Base-by-base conservation (phyloP, 2,888 invertebrate species). In the Litoditis marina region DNA sequence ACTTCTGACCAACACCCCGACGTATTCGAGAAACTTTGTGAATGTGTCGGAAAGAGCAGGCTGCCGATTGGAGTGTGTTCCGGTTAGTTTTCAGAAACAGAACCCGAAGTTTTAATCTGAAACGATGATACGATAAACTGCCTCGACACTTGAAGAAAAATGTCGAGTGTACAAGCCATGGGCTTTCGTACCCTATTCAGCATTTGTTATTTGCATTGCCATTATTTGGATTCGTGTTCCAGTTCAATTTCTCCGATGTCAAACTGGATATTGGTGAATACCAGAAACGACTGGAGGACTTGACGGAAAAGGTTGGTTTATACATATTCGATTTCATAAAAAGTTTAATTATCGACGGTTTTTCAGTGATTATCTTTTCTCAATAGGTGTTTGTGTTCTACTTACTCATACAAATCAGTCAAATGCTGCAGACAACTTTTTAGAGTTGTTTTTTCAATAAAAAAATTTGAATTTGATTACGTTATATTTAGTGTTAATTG, bases 1-100 rank as follows among this genome's bases (percentile, higher is more conserved):
- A 42, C 67, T 82, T 36, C 69, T 83, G 49, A 72, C 76, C 7
- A 72, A 77, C 4, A 68, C 76, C 5, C 82, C 82, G 0, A 73
- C 74, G 31, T 81, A 81, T 59, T 67, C 76, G 28, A 75, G 80
- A 22, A 70, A 80, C 13, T 65, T 73, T 16, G 68, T 76, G 47
- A 79, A 82, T 60, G 57, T 76, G 7, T 65, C 70, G 2, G 79
- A 80, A 51, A 71, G 81, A 52, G 74, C 77, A 19, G 66, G 69
- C 28, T 77, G 75, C 49, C 44, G 57, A 22, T 63, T 77, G 7
- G 62, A 53, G 27, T 51, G 65, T 36, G 78, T 76, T 22, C 56
- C 65, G 59, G 66, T 64, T 34, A 56, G 31, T 44, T 28, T 3
- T 13, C 13, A 34, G n/a, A n/a, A n/a, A n/a, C 22, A 47, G 30